Evolutionary conservation across 2,888 invertebrate species (phyloP).

Genomic region (Sclerodermus sp.): DNA sequence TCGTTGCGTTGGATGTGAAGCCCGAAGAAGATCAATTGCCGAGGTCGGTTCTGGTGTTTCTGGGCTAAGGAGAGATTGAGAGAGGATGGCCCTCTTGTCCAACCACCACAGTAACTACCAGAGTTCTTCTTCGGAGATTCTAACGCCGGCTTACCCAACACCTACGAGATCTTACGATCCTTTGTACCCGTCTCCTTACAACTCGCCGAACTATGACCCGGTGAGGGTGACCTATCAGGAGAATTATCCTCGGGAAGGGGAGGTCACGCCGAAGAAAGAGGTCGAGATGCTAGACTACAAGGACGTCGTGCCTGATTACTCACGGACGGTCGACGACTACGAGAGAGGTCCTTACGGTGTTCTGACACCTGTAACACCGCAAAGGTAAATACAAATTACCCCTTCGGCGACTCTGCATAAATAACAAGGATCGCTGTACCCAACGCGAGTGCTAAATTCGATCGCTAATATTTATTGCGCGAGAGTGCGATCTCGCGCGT

Average conservation of each 20-base stretch:
- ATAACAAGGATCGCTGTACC: too few species aligned
- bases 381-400: constrained; percentile 36
- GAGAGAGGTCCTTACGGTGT: constrained; percentile 44
- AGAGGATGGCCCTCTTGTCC: constrained; percentile 43
- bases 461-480: too few species aligned
- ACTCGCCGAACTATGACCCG: constrained; percentile 44
- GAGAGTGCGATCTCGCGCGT: too few species aligned
- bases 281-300: constrained; percentile 22
- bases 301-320: constrained; percentile 30
- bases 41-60: not conserved
- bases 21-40: not conserved
- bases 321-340: constrained; percentile 42
- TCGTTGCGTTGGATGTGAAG: not conserved
- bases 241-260: constrained; percentile 28
- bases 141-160: constrained; percentile 34
- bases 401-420: too few species aligned
- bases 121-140: constrained; percentile 35
- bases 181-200: constrained; percentile 47
- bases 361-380: constrained; percentile 46
- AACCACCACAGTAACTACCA: constrained; percentile 45
- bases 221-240: constrained; percentile 33
- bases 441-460: too few species aligned
- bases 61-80: not conserved
- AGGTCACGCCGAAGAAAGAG: not conserved
- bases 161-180: constrained; percentile 34